Evolutionary conservation across 2,113 vertebrate genomes (phyloP).

Genomic region (Chaetura pelagica): DNA sequence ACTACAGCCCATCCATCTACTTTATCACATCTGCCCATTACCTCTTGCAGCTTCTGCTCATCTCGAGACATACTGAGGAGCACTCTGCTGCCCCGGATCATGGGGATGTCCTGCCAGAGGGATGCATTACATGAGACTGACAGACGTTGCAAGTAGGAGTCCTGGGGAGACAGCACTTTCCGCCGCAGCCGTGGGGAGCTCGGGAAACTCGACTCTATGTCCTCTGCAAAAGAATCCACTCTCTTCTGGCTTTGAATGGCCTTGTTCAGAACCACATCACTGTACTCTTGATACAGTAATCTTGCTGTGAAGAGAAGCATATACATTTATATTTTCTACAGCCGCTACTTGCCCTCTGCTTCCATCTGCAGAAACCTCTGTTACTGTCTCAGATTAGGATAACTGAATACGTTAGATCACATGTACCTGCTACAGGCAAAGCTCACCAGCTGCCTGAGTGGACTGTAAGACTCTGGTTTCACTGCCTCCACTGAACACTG

Average conservation of each 20-base stretch:
- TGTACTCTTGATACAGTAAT: constrained; percentile 95
- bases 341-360: neutral
- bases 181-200: constrained; percentile 70
- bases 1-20: neutral
- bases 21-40: constrained; percentile 32
- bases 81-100: constrained; percentile 80
- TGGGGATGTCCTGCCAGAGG: constrained; percentile 93
- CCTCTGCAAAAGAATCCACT: constrained; percentile 72
- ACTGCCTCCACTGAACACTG: neutral
- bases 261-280: constrained; percentile 87
- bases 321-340: neutral
- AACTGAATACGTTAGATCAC: neutral
- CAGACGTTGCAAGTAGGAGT: constrained; percentile 82
- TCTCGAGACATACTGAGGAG: constrained; percentile 85
- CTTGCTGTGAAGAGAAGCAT: constrained; percentile 73
- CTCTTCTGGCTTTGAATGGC: constrained; percentile 91
- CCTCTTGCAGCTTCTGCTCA: constrained; percentile 92
- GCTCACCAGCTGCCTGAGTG: neutral
- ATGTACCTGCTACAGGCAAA: neutral
- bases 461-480: neutral
- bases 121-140: constrained; percentile 80
- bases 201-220: constrained; percentile 28
- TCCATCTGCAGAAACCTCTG: neutral
- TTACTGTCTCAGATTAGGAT: neutral
- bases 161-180: constrained; percentile 72